A percentile compares a stretch with the other conserved stretches of the same genome.
Evolutionary conservation across 2,113 vertebrate species (phyloP).

Genomic region (Trachemys scripta): DNA sequence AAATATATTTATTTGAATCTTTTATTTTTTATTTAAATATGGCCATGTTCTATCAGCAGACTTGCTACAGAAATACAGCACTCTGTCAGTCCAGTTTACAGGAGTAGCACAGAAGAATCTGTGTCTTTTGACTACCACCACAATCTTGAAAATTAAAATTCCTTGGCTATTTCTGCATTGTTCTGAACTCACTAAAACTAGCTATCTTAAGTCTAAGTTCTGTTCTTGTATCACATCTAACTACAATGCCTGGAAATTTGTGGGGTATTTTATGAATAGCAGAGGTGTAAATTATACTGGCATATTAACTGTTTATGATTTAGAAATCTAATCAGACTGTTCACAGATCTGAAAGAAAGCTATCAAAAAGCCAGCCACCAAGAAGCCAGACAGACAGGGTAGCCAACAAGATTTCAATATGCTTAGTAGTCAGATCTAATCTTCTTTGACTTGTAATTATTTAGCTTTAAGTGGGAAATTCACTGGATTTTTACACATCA

Average conservation of each 20-base stretch:
- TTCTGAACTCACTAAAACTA: not conserved
- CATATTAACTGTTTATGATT: not conserved
- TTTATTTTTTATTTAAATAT: not conserved
- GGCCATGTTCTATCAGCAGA: not conserved
- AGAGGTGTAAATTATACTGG: not conserved
- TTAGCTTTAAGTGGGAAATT: not conserved
- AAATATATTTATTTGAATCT: not conserved
- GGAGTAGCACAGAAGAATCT: not conserved
- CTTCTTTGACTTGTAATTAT: not conserved
- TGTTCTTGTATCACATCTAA: not conserved
- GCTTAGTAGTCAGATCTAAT: not conserved
- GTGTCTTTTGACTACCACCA: not conserved
- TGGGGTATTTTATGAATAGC: not conserved
- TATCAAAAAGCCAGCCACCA: not conserved
- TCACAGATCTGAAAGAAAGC: slow-evolving; percentile 13
- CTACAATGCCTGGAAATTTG: not conserved
- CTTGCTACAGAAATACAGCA: not conserved
- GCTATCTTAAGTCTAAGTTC: not conserved
- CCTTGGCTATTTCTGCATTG: not conserved
- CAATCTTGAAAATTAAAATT: not conserved
- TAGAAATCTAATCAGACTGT: not conserved
- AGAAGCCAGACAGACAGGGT: not conserved
- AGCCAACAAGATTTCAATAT: not conserved
- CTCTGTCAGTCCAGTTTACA: not conserved
- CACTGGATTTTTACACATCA: not conserved